These are phyloP conservation scores for Rhyacophila evoluta DNA, from an alignment of 2,888 invertebrate genomes.

Conservation along the genomic window DNA sequence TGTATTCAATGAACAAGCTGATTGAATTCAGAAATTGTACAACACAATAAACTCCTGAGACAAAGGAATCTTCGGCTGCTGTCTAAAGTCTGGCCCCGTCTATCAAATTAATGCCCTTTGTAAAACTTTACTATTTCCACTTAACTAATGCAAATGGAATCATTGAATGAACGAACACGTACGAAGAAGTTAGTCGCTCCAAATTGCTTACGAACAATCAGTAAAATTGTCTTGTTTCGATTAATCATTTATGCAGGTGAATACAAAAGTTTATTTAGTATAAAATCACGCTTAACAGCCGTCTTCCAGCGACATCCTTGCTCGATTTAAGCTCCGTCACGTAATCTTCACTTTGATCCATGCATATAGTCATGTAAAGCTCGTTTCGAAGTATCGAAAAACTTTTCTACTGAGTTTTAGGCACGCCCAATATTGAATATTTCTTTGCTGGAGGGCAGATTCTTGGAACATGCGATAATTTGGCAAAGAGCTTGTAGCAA, in stretches of 20 bases:
- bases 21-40: constrained; percentile 24
- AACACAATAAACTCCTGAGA: constrained; percentile 19
- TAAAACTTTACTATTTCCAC: constrained; percentile 24
- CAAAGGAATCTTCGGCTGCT: not conserved
- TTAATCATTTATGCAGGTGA: not conserved
- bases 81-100: constrained; percentile 14
- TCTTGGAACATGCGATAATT: too few relatives aligned
- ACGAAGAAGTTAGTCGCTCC: not conserved
- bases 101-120: constrained; percentile 19
- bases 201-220: not conserved
- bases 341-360: too few relatives aligned
- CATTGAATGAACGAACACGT: not conserved
- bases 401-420: too few relatives aligned
- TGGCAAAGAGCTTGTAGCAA: too few relatives aligned
- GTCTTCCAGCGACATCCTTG: too few relatives aligned
- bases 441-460: too few relatives aligned
- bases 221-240: not conserved
- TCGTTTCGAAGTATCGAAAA: too few relatives aligned
- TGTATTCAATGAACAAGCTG: constrained; percentile 10
- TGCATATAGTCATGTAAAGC: too few relatives aligned
- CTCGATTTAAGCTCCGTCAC: too few relatives aligned
- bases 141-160: constrained; percentile 22
- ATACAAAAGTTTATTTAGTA: not conserved
- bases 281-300: too few relatives aligned
- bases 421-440: too few relatives aligned